Evolutionary conservation across 2,888 invertebrate species (phyloP).

Genomic region (Agonopterix arenella): DNA sequence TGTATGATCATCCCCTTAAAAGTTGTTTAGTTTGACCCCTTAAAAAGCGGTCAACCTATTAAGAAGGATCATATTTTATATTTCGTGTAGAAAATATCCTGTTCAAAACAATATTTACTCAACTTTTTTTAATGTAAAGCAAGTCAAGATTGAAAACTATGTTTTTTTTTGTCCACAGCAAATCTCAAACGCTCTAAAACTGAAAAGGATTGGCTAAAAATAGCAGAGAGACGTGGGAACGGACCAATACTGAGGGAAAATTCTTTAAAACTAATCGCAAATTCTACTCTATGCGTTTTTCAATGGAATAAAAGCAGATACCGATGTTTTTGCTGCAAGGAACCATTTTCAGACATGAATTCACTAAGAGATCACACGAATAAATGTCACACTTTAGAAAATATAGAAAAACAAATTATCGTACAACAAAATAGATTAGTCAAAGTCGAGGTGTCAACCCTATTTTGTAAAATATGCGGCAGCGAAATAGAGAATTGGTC

Average conservation of each 20-base stretch:
- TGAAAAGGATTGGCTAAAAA: constrained; percentile 28
- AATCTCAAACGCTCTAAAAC: neutral
- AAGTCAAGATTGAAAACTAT: neutral
- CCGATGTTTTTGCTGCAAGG: constrained; percentile 57
- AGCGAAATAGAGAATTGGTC: constrained; percentile 23
- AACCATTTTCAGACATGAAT: constrained; percentile 45
- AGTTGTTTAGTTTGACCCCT: no score
- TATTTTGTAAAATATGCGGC: constrained; percentile 49
- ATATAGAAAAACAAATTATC: constrained; percentile 53
- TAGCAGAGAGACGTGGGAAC: constrained; percentile 39
- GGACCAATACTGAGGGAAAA: constrained; percentile 46
- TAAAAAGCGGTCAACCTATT: no score
- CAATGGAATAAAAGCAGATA: constrained; percentile 63
- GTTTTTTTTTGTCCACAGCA: neutral
- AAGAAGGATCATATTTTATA: no score
- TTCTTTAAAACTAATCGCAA: constrained; percentile 69
- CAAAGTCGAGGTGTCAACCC: constrained; percentile 52
- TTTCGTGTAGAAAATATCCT: no score
- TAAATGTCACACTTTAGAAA: constrained; percentile 31
- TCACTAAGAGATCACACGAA: constrained; percentile 39
- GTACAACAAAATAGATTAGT: constrained; percentile 49
- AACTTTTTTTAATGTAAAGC: no score
- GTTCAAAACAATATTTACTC: no score
- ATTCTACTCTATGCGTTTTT: constrained; percentile 54
- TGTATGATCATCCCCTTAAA: no score